Evolutionary conservation across 1,140 invertebrate species (phyloP).

Genomic region (Oncopodura yosiiana): DNA sequence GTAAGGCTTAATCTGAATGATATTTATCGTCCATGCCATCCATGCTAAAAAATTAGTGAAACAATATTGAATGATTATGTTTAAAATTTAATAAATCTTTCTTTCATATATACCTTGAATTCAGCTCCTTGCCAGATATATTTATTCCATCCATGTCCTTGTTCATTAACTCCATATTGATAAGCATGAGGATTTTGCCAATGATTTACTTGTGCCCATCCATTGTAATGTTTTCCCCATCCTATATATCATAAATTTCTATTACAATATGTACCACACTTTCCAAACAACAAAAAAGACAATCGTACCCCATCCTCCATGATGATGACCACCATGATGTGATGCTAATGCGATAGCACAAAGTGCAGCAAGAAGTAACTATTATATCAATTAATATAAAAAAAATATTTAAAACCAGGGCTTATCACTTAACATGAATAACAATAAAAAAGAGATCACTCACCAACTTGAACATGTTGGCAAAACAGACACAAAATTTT

Average conservation of each 20-base stretch:
- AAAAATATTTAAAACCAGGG: neutral
- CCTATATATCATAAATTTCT: neutral
- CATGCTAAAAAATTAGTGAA: too few species aligned
- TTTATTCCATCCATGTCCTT: constrained; percentile 19
- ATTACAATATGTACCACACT: constrained; percentile 1
- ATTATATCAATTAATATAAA: neutral
- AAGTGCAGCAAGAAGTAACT: constrained; percentile 12
- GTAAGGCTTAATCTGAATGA: too few species aligned
- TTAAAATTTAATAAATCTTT: too few species aligned
- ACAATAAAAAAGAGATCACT: neutral
- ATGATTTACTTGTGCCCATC: constrained; percentile 20
- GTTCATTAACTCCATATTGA: constrained; percentile 24
- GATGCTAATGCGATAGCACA: constrained; percentile 6
- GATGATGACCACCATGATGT: neutral
- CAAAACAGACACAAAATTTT: too few species aligned
- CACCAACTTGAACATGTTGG: constrained; percentile 11
- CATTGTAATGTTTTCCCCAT: constrained; percentile 14
- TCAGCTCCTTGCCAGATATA: constrained; percentile 28
- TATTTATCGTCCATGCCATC: too few species aligned
- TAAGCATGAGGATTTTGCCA: constrained; percentile 21
- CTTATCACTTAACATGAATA: neutral
- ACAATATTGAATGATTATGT: too few species aligned
- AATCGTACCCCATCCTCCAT: neutral
- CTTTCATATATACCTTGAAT: neutral
- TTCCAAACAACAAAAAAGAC: neutral